phyloP scores from a whole-genome alignment of 2,113 vertebrate species.

The Corythornis madagascariensis region DNA sequence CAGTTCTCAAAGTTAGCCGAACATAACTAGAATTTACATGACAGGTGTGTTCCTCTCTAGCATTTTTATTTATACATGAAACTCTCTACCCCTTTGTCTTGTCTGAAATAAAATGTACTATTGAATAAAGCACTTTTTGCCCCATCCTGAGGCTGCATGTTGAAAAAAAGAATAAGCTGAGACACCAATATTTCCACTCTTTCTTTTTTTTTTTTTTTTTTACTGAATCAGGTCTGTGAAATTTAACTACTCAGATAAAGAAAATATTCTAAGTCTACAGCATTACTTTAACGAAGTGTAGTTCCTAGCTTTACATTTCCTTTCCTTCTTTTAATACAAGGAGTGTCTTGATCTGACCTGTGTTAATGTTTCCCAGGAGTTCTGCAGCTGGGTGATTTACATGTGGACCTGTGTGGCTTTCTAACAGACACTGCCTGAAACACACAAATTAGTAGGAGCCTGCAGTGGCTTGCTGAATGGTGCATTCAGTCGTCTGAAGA shows the following conservation, averaged over 20 bases:
- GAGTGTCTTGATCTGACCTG: not conserved
- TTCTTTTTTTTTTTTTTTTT: not conserved
- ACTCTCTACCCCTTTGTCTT: not conserved
- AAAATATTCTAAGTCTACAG: not conserved
- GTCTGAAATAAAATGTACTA: not conserved
- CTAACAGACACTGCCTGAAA: not conserved
- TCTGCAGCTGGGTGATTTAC: not conserved
- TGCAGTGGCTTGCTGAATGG: not conserved
- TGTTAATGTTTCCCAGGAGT: not conserved
- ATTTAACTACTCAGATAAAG: not conserved
- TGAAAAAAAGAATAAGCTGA: not conserved
- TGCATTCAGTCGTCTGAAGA: not conserved
- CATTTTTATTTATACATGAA: not conserved
- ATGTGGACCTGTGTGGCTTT: not conserved
- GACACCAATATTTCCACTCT: not conserved
- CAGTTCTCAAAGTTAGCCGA: not conserved
- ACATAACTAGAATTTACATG: not conserved
- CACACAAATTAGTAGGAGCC: not conserved
- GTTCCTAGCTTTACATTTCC: not conserved
- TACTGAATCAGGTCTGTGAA: not conserved
- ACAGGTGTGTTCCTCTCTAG: not conserved
- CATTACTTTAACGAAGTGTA: not conserved
- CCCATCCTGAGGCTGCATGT: not conserved
- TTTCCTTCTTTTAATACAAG: not conserved
- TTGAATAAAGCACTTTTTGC: not conserved